Percentiles rank a stretch among this genome's conserved stretches.
These are phyloP conservation scores for Actinia equina DNA, from an alignment of 64 coral and sea anemone species.

Conservation along the genomic window DNA sequence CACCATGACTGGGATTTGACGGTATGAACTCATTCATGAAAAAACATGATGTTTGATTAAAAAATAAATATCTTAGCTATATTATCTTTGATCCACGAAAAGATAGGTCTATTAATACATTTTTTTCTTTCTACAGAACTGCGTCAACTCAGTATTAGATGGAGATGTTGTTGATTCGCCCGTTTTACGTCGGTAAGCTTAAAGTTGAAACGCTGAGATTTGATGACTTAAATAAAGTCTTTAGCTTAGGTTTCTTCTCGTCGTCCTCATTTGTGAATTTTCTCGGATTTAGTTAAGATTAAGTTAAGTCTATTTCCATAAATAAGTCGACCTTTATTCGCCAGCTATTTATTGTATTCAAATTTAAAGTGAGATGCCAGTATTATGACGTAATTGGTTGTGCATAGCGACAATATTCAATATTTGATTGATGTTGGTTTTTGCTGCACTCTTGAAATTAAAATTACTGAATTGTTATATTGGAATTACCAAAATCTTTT, in stretches of 20 bases:
- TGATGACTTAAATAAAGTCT: background rate
- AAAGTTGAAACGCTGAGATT: background rate
- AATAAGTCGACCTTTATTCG: background rate
- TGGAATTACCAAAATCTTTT: too few relatives aligned
- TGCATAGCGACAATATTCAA: background rate
- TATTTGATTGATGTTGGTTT: background rate
- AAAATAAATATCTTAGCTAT: background rate
- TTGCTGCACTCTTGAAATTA: background rate
- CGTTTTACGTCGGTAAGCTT: constrained; percentile 15
- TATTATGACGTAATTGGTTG: background rate
- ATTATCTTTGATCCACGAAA: background rate
- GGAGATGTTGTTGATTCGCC: constrained; percentile 71
- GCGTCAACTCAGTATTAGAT: constrained; percentile 76
- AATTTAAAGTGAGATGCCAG: background rate
- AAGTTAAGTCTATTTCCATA: background rate
- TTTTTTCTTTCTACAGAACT: constrained; percentile 43
- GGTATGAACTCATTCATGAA: constrained; percentile 46
- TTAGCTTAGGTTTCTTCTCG: background rate
- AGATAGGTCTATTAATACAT: background rate
- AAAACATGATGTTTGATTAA: background rate
- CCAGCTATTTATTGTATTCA: background rate
- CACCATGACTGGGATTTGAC: constrained; percentile 95
- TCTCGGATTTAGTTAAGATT: background rate
- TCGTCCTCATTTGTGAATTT: background rate
- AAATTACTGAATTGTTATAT: too few relatives aligned